Percentiles rank a stretch among this genome's conserved stretches.
Evolutionary conservation across 2,888 invertebrate genomes (phyloP).

Genomic region (Dynastes tityus): DNA sequence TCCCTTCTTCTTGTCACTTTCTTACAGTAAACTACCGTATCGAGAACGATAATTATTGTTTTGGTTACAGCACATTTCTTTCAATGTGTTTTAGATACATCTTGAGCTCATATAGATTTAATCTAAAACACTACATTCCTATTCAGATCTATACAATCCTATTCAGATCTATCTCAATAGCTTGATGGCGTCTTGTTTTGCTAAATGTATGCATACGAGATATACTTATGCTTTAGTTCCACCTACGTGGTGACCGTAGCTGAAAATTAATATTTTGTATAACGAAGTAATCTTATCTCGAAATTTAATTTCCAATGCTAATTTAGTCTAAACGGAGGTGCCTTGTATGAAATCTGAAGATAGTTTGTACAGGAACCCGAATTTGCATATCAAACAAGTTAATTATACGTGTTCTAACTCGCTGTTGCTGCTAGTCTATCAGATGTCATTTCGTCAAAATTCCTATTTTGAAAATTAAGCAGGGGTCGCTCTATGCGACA

Average conservation of each 20-base stretch:
- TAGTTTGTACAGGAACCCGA: constrained; percentile 53
- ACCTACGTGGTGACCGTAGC: not conserved
- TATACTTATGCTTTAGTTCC: no score
- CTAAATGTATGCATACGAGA: no score
- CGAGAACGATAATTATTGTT: no score
- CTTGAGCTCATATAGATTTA: no score
- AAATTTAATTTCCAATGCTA: constrained; percentile 51
- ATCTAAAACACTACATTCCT: no score
- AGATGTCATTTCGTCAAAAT: constrained; percentile 27
- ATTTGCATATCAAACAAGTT: constrained; percentile 58
- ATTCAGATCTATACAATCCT: no score
- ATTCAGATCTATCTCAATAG: no score
- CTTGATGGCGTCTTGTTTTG: no score
- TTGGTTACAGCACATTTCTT: no score
- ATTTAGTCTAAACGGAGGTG: constrained; percentile 46
- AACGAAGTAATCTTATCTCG: constrained; percentile 46
- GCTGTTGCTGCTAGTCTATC: constrained; percentile 44
- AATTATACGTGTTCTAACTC: constrained; percentile 55
- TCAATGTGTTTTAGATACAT: no score
- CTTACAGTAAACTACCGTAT: no score
- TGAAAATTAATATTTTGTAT: constrained; percentile 8
- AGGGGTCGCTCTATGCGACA: not conserved
- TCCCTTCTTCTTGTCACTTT: no score
- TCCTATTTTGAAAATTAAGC: constrained; percentile 43
- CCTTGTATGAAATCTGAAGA: constrained; percentile 49